Evolutionary conservation across 2,888 invertebrate species (phyloP).

Genomic region (Cephus nigrinus): DNA sequence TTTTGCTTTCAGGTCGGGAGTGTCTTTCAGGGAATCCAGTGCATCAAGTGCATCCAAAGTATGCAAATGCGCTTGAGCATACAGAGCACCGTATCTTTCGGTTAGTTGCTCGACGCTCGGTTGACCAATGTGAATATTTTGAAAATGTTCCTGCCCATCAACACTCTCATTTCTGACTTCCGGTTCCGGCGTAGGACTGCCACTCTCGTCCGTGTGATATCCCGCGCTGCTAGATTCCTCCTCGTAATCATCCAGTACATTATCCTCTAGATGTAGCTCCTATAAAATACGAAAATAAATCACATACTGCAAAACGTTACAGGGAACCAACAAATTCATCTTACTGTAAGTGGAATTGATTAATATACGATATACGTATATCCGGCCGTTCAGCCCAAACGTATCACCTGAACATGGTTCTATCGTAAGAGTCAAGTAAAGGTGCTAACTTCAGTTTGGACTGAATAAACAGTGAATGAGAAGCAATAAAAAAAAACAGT

Average conservation of each 20-base stretch:
- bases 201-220: constrained; percentile 62
- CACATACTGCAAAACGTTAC: too few species aligned
- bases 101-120: constrained; percentile 69
- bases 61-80: constrained; percentile 85
- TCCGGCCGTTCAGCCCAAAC: too few species aligned
- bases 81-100: constrained; percentile 85
- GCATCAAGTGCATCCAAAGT: constrained; percentile 87
- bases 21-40: constrained; percentile 82
- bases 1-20: constrained; percentile 92
- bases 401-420: not conserved
- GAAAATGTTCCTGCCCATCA: constrained; percentile 21
- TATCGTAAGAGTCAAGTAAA: not conserved
- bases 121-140: constrained; percentile 25
- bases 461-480: too few species aligned
- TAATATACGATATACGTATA: too few species aligned
- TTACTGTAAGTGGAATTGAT: not conserved
- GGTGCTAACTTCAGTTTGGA: not conserved
- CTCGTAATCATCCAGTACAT: constrained; percentile 47
- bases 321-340: not conserved
- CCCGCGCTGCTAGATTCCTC: constrained; percentile 58
- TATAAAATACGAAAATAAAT: not conserved
- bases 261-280: constrained; percentile 47
- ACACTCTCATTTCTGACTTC: constrained; percentile 7
- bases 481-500: not conserved
- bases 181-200: constrained; percentile 61